These are phyloP conservation scores for Syrrhaptes paradoxus DNA, from an alignment of 2,113 vertebrate species.

Conservation along the genomic window DNA sequence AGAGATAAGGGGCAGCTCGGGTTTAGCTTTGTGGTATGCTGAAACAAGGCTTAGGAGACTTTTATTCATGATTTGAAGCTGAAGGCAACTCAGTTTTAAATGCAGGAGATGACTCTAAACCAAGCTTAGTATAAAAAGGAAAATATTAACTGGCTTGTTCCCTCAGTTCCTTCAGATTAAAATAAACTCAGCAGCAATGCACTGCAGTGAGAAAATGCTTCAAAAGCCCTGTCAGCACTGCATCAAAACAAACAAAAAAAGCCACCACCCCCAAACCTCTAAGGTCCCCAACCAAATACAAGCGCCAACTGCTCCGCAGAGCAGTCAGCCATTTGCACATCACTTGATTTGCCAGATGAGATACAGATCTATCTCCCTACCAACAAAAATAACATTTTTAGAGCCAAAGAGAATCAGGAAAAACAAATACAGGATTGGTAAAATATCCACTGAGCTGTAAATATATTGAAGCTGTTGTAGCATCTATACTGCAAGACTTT, in stretches of 20 bases:
- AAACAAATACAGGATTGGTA: not conserved
- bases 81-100: not conserved
- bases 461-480: not conserved
- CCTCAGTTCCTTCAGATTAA: not conserved
- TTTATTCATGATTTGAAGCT: not conserved
- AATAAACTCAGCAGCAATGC: not conserved
- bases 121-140: not conserved
- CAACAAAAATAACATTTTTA: not conserved
- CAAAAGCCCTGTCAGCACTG: not conserved
- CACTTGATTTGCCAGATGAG: not conserved
- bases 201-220: not conserved
- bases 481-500: not conserved
- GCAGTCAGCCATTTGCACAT: constrained; percentile 40
- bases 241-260: not conserved
- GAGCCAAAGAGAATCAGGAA: not conserved
- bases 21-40: not conserved
- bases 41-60: not conserved
- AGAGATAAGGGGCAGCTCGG: not conserved
- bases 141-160: not conserved
- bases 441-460: not conserved
- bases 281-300: not conserved
- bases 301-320: not conserved
- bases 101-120: not conserved
- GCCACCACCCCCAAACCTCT: not conserved
- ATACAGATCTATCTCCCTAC: not conserved